These are phyloP conservation scores for Exocentrus adspersus DNA, from an alignment of 2,888 invertebrate species.

Conservation along the genomic window DNA sequence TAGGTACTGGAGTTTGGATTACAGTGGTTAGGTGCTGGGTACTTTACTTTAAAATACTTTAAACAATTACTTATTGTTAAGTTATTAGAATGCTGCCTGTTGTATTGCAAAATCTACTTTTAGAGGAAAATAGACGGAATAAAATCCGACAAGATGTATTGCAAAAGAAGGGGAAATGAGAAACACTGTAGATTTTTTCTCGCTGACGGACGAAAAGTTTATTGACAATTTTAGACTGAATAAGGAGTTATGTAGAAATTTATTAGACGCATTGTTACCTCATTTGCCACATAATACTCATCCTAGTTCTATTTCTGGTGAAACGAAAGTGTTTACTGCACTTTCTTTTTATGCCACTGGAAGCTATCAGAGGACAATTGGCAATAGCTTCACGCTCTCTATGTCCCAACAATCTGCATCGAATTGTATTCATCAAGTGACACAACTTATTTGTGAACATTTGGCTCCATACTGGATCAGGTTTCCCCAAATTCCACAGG, in stretches of 20 bases:
- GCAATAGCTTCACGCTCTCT: constrained; percentile 11
- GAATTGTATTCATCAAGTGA: constrained; percentile 22
- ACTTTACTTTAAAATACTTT: background rate
- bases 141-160: constrained; percentile 7
- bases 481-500: background rate
- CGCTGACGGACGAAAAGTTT: constrained; percentile 1
- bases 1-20: too few relatives aligned
- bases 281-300: constrained; percentile 5
- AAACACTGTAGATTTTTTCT: constrained; percentile 1
- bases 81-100: background rate
- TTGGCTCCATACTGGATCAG: background rate
- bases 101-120: background rate
- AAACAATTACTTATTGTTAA: too few relatives aligned
- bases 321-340: constrained; percentile 17
- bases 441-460: background rate
- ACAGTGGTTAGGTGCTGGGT: background rate
- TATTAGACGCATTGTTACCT: background rate
- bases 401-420: constrained; percentile 26
- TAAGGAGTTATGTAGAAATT: background rate
- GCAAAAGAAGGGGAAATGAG: background rate
- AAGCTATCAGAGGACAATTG: constrained; percentile 27
- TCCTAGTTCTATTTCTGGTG: constrained; percentile 15
- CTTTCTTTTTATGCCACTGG: constrained; percentile 27
- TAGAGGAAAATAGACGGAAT: background rate
- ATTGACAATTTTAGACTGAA: constrained; percentile 4